phyloP scores from a whole-genome alignment of 2,888 invertebrate species.

The Portevinia maculata region DNA sequence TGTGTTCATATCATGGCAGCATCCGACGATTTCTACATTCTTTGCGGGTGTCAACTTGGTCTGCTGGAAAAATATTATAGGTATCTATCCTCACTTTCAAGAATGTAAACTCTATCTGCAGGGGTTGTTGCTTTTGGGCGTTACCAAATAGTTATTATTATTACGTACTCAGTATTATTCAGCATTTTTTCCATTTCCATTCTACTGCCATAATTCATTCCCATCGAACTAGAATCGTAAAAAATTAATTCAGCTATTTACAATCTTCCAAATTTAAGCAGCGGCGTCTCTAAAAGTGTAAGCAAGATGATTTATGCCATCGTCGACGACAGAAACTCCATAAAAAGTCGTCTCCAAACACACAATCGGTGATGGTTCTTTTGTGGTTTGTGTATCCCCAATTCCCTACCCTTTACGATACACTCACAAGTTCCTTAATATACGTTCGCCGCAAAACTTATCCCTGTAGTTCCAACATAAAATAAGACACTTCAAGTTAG shows the following conservation, averaged over 20 bases:
- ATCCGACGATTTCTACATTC: no score
- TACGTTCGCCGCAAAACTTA: constrained; percentile 33
- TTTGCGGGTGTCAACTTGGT: no score
- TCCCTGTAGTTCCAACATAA: constrained; percentile 27
- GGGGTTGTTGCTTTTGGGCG: no score
- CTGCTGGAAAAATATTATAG: no score
- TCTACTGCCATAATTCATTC: no score
- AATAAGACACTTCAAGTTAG: constrained; percentile 48
- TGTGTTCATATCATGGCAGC: no score
- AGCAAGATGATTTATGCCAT: constrained; percentile 50
- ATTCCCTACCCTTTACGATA: constrained; percentile 34
- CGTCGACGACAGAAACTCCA: constrained; percentile 54
- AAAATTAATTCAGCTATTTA: constrained; percentile 38
- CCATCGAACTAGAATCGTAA: background rate
- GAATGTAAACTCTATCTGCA: no score
- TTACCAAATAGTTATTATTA: no score
- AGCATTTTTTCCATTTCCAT: no score
- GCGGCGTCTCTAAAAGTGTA: constrained; percentile 49
- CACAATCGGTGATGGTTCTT: constrained; percentile 17
- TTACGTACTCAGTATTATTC: no score
- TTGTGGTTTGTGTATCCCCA: no score
- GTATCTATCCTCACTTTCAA: no score
- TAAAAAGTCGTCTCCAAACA: constrained; percentile 51
- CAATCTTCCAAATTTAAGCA: background rate
- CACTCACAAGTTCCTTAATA: constrained; percentile 29